Conservation (phyloP, 2,797 vertebrate genomes). For the Austrolebias charrua region DNA sequence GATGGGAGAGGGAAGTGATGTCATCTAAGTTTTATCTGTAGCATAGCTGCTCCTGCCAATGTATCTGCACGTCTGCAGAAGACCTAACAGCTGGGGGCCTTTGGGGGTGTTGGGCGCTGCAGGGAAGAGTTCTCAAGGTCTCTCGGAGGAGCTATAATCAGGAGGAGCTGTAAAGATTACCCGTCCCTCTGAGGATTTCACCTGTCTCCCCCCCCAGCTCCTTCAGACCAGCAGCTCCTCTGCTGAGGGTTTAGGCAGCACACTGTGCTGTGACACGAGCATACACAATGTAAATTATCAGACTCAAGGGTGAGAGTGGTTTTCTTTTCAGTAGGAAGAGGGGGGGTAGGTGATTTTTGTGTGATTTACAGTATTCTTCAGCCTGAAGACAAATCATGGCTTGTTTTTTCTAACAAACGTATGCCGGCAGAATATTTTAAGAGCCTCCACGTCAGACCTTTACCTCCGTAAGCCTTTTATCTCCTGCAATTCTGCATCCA, state of each 20-base stretch:
- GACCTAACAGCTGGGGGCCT: slow-evolving; percentile 51
- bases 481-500: slow-evolving; percentile 60
- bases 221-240: slow-evolving; percentile 53
- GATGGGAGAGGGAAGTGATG: slow-evolving; percentile 75
- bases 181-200: slow-evolving; percentile 67
- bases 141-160: slow-evolving; percentile 61
- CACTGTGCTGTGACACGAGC: slow-evolving; percentile 57
- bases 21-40: slow-evolving; percentile 73
- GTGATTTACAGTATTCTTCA: slow-evolving; percentile 64
- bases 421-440: slow-evolving; percentile 69
- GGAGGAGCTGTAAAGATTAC: slow-evolving; percentile 68
- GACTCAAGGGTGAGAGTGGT: slow-evolving; percentile 63
- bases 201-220: slow-evolving; percentile 59
- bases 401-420: slow-evolving; percentile 61
- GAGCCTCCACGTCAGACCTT: slow-evolving; percentile 65
- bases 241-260: slow-evolving; percentile 34
- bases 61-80: slow-evolving; percentile 66
- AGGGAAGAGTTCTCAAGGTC: slow-evolving; percentile 72
- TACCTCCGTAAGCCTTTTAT: slow-evolving; percentile 69
- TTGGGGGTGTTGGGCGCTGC: slow-evolving; percentile 64
- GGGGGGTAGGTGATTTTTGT: slow-evolving; percentile 39
- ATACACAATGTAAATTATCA: slow-evolving; percentile 67
- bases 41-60: slow-evolving; percentile 63
- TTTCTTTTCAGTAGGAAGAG: slow-evolving; percentile 45
- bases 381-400: slow-evolving; percentile 54